These are phyloP conservation scores for Drosophila sordidula DNA, from an alignment of 2,888 invertebrate genomes.

Conservation along the genomic window DNA sequence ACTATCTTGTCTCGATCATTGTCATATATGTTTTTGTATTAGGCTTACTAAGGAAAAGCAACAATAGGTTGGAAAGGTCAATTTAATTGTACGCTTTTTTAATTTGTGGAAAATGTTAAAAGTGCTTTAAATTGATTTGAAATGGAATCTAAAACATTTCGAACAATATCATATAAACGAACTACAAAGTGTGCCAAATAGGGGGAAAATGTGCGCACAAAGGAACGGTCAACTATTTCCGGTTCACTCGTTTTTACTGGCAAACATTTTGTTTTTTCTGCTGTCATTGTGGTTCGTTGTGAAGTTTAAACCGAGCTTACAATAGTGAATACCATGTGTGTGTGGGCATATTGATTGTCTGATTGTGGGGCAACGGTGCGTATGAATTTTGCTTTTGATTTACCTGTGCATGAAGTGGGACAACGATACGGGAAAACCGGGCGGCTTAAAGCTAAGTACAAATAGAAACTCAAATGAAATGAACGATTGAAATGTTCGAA, in stretches of 20 bases:
- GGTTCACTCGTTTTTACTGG: slow-evolving; percentile 24
- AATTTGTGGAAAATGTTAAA: neutral
- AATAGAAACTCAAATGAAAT: slow-evolving; percentile 18
- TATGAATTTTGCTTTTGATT: slow-evolving; percentile 54
- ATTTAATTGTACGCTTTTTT: neutral
- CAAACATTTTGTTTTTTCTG: slow-evolving; percentile 7
- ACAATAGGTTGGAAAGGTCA: no score
- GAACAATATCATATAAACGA: slow-evolving; percentile 2
- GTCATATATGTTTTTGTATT: neutral
- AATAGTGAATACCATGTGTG: slow-evolving; percentile 23
- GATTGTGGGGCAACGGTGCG: slow-evolving; percentile 45
- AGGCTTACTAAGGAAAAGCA: no score
- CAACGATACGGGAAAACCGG: neutral
- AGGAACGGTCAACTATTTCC: slow-evolving; percentile 39
- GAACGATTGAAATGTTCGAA: slow-evolving; percentile 6
- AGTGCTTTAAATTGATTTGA: slow-evolving; percentile 12
- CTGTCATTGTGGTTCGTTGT: slow-evolving; percentile 5
- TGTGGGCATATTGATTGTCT: slow-evolving; percentile 17
- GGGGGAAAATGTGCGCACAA: slow-evolving; percentile 15
- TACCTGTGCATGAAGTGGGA: slow-evolving; percentile 10
- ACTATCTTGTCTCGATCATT: no score
- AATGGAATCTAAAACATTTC: neutral
- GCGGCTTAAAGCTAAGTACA: slow-evolving; percentile 17
- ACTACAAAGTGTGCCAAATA: slow-evolving; percentile 6
- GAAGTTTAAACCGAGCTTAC: slow-evolving; percentile 36